A percentile compares a stretch with the other conserved stretches of the same genome.
Evolutionary conservation across 2,888 invertebrate genomes (phyloP).

Genomic region (Aphodius granarius): DNA sequence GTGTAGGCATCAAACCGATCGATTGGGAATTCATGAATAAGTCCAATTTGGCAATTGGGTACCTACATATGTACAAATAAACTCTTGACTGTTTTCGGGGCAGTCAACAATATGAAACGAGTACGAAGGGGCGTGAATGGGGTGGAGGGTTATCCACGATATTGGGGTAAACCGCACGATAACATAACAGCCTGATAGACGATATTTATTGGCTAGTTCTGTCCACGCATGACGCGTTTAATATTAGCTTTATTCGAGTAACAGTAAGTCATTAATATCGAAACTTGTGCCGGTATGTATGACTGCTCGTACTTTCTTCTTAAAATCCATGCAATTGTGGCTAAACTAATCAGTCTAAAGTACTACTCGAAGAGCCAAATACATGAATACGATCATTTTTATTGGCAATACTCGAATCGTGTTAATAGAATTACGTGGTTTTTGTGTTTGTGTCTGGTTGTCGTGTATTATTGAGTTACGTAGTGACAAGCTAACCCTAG

Average conservation of each 20-base stretch:
- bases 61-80: conserved; percentile 1
- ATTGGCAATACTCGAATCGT: conserved; percentile 17
- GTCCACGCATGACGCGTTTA: conserved; percentile 21
- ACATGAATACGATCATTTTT: too few species aligned
- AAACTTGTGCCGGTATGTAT: too few species aligned
- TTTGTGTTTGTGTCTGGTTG: conserved; percentile 16
- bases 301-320: too few species aligned
- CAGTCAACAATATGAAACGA: conserved; percentile 33
- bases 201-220: conserved; percentile 35
- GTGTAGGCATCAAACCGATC: neutral
- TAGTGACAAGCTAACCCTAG: conserved; percentile 48
- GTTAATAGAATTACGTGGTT: conserved; percentile 24
- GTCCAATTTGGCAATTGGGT: neutral
- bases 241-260: too few species aligned
- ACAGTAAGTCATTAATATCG: too few species aligned
- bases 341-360: conserved; percentile 17
- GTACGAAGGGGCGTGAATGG: conserved; percentile 27
- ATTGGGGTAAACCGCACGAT: conserved; percentile 37
- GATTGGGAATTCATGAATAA: neutral
- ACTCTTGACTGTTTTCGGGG: conserved; percentile 10
- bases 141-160: conserved; percentile 37
- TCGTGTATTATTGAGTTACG: conserved; percentile 25
- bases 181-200: conserved; percentile 39
- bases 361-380: too few species aligned
- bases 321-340: too few species aligned